Percentiles rank a stretch among this genome's conserved stretches.
Conservation (phyloP, 2,113 vertebrate genomes). For the Strix uralensis region DNA sequence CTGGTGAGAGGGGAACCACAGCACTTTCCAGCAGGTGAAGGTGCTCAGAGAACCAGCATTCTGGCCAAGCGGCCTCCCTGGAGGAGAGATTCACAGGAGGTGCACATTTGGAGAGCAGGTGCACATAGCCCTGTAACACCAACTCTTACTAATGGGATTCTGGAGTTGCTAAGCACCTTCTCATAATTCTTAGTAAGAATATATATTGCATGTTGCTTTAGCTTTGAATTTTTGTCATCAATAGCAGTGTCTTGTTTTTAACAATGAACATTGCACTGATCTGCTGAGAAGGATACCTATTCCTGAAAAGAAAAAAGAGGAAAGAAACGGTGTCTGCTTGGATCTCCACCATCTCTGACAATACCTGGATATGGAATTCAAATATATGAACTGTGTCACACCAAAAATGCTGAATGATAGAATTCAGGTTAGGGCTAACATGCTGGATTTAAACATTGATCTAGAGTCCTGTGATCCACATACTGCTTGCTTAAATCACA, state of each 20-base stretch:
- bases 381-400: neutral
- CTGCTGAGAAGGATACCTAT: neutral
- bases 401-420: neutral
- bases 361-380: neutral
- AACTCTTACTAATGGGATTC: neutral
- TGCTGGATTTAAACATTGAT: neutral
- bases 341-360: neutral
- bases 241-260: neutral
- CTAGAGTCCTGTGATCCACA: neutral
- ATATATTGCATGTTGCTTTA: neutral
- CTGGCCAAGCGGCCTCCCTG: neutral
- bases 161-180: neutral
- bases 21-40: neutral
- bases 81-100: neutral
- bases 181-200: neutral
- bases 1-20: rapidly evolving
- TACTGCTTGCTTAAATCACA: neutral
- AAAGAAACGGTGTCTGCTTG: neutral
- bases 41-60: neutral
- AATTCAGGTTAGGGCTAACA: neutral
- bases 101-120: neutral
- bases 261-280: neutral
- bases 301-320: neutral
- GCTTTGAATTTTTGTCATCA: neutral
- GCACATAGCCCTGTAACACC: neutral